Base-by-base conservation (phyloP, 2,888 invertebrate species). In the Drosophila acutilabella region DNA sequence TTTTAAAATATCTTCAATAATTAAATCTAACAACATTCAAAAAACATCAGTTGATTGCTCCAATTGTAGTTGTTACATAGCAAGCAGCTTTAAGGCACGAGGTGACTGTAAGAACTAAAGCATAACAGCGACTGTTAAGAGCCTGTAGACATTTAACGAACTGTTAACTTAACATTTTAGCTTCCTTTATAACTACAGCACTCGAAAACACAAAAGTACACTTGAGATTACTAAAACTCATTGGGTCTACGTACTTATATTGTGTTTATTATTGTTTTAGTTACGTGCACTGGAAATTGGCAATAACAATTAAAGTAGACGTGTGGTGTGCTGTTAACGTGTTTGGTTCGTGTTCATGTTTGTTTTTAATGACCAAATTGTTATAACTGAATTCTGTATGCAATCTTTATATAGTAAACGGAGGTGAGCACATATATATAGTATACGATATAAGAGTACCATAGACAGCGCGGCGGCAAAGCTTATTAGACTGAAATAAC, bases 401-500 rank as follows among this genome's bases (percentile, higher is more conserved):
- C 23, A 23, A 23, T 54, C 33, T 42, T n/a, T 18, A 30, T 18
- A 10, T 20, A 20, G 58, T 40, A n/a, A n/a, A 30, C 36, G 41
- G 48, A 48, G 48, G 18, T 41, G 41, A 41, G 26, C 53, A 53
- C 41, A 41, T 13, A 4, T 36, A 4, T 36, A 13, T 42, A 44
- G 30, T 54, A 42, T 54, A 44, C 26, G 14, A 18, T 41, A 38
- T 36, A 53, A 56, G 48, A 26, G 36, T 44, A 6, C 2, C 56
- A 44, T 71, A 81, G 81, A 81, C 81, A 78, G 81, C 72, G 44
- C 68, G 81, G 81, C 84, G 84, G 78, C 84, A 73, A 41, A 70
- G 64, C 72, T 83, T 78, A 80, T 80, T 81, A 71, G 72, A 74
- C 71, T 78, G 65, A 64, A 75, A 61, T 52, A 53, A 57, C 61